These are phyloP conservation scores for Pteropus rufus DNA, from an alignment of 2,797 vertebrate species.

Conservation along the genomic window DNA sequence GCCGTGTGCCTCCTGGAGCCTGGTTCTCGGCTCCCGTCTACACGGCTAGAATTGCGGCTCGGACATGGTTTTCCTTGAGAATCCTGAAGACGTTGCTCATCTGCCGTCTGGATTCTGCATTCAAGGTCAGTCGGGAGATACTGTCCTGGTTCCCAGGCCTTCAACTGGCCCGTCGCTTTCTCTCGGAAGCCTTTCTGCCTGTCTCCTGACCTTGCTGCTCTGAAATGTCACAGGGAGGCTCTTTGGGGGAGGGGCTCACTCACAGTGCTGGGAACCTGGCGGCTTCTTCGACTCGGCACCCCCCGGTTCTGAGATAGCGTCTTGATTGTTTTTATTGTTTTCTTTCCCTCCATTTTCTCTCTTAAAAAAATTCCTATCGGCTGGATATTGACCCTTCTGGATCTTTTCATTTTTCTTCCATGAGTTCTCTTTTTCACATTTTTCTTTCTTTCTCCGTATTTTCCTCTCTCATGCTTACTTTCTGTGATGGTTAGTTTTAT, in stretches of 20 bases:
- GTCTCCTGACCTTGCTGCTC: not conserved
- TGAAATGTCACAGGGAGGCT: not conserved
- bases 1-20: not conserved
- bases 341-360: not conserved
- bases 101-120: not conserved
- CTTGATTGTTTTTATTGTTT: not conserved
- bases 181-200: not conserved
- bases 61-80: not conserved
- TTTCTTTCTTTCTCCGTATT: not conserved
- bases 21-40: accelerated
- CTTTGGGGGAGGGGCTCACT: not conserved
- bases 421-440: not conserved
- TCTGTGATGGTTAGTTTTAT: not conserved
- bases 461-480: not conserved
- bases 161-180: not conserved
- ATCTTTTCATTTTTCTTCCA: not conserved
- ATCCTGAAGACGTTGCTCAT: not conserved
- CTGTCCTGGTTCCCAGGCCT: not conserved
- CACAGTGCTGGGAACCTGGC: not conserved
- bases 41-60: not conserved
- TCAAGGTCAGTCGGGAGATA: accelerated
- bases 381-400: not conserved
- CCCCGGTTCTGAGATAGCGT: not conserved
- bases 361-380: not conserved
- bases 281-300: not conserved